Evolutionary conservation across 2,797 vertebrate species (phyloP), one percentile per base, ranked within the genome.

Genomic region (Lates japonicus): DNA sequence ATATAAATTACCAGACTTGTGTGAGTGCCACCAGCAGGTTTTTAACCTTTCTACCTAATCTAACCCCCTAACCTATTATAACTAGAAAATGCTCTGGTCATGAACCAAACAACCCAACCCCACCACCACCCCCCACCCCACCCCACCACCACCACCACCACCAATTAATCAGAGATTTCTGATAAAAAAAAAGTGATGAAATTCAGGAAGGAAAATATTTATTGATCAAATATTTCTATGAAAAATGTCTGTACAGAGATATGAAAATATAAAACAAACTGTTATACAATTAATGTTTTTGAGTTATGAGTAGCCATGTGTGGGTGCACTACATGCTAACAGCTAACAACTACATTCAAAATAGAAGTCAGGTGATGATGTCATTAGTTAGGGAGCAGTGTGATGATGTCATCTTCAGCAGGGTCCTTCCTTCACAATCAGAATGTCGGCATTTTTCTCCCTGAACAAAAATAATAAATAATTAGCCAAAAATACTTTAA

Each of bases 401-500:
- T 59, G n/a, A 44, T 25, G 17, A 29, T 29, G 2, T 80, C 61
- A 60, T 77, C 69, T 55, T 94, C 70, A 91, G 86, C 94, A 94
- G 3, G 33, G 60, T 3, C 76, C 90, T 0, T 94, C 93, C 60
- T 61, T 90, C 78, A 93, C 78, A 1, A 88, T 90, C 87, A 94
- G 44, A 54, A 94, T 90, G 61, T 94, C 91, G 3, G 81, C 52
- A 1, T 93, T 93, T 72, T 80, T 89, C 68, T 81, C 85, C 89
- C 93, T 95, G 41, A 46, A 61, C 1, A 76, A 0, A 73, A 58
- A 74, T 4, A 37, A 48, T 17, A 29, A 29, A 29, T 22, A 54
- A 12, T 13, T 13, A 73, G 19, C 7, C 12, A 33, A 9, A 1
- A 3, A 37, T n/a, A n/a, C 25, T 19, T 13, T 3, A 35, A 16